Conservation (phyloP, 2,888 invertebrate genomes). For the Cabera pusaria region DNA sequence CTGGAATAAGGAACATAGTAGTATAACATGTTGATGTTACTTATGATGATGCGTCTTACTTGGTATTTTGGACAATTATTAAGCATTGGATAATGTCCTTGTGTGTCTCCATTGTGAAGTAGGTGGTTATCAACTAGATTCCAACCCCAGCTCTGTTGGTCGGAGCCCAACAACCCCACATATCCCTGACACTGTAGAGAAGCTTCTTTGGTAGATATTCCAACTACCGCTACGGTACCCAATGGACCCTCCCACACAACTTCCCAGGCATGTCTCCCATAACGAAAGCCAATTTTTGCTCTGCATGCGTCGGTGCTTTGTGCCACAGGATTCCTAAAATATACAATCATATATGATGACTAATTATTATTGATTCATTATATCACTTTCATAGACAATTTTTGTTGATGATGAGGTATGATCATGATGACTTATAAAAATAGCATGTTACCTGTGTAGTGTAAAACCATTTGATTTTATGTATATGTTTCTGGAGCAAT, state of each 20-base stretch:
- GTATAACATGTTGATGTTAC: no score
- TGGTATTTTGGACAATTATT: slow-evolving; percentile 99
- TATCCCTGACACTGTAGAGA: slow-evolving; percentile 97
- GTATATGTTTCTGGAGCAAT: slow-evolving; percentile 98
- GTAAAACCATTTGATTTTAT: slow-evolving; percentile 99
- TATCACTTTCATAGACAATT: no score
- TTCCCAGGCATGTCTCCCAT: slow-evolving; percentile 98
- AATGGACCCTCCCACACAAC: slow-evolving; percentile 99
- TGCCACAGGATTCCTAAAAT: slow-evolving; percentile 95
- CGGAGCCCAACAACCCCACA: slow-evolving; percentile 96
- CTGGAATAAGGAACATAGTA: no score
- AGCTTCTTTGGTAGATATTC: slow-evolving; percentile 97
- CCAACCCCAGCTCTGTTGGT: slow-evolving; percentile 99
- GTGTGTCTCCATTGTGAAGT: slow-evolving; percentile 97
- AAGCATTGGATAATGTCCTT: slow-evolving; percentile 95
- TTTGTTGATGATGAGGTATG: no score
- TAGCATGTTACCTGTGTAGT: slow-evolving; percentile 87
- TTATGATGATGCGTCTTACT: no score
- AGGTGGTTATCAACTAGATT: slow-evolving; percentile 99
- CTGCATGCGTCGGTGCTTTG: slow-evolving; percentile 98
- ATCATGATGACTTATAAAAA: not conserved
- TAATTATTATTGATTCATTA: no score
- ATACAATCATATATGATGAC: no score
- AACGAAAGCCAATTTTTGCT: slow-evolving; percentile 94
- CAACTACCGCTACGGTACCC: slow-evolving; percentile 98